phyloP scores from a whole-genome alignment of 2,113 vertebrate genomes.

The Herpetotheres cachinnans region DNA sequence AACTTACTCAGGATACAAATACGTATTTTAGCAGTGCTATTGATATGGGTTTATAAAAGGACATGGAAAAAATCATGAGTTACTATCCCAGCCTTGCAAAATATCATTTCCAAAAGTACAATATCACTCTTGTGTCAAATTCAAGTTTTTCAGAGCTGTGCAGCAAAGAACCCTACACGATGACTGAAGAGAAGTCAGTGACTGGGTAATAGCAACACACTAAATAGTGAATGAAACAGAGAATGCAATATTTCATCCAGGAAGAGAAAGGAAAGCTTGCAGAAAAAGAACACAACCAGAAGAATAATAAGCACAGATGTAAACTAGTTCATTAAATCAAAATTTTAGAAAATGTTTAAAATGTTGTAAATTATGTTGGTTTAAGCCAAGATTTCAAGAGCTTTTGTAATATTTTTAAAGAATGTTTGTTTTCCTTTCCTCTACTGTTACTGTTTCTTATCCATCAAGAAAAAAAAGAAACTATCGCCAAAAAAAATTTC shows the following conservation, averaged over 20 bases:
- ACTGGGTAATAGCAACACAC: not conserved
- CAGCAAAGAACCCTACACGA: not conserved
- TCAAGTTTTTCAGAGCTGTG: not conserved
- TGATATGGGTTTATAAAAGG: not conserved
- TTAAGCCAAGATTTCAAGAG: not conserved
- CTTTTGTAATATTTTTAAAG: not conserved
- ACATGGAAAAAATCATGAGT: conserved; percentile 7
- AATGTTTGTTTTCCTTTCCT: not conserved
- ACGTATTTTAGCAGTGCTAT: not conserved
- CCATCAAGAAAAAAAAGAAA: not conserved
- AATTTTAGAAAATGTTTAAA: not conserved
- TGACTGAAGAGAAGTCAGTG: not conserved
- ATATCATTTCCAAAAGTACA: conserved; percentile 3
- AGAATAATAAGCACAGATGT: not conserved
- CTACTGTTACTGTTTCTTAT: not conserved
- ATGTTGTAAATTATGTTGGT: not conserved
- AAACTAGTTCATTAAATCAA: not conserved
- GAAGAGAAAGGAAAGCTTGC: not conserved
- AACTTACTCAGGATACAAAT: conserved; percentile 27
- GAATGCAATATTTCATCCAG: not conserved
- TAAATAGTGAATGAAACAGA: not conserved
- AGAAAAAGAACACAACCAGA: not conserved
- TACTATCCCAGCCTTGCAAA: not conserved
- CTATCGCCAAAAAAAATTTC: not conserved
- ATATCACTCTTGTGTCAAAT: conserved; percentile 37